Conservation (phyloP, 1,140 invertebrate species). For the Belonocnema kinseyi region DNA sequence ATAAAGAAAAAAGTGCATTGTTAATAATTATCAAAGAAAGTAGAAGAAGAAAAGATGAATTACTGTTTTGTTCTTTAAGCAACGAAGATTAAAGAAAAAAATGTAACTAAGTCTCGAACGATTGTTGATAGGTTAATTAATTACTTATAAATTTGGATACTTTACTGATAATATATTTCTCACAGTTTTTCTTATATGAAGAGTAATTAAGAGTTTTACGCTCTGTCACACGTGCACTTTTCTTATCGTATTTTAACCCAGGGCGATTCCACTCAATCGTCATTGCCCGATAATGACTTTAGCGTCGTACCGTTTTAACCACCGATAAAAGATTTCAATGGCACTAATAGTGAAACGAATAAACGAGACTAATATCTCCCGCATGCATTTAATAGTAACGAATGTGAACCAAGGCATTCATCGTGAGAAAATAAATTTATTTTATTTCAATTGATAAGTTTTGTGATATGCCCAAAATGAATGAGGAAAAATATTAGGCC, state of each 20-base stretch:
- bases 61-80: no score
- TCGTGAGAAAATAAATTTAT: conserved; percentile 17
- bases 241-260: conserved; percentile 18
- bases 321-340: neutral
- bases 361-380: conserved; percentile 23
- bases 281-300: conserved; percentile 21
- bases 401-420: neutral
- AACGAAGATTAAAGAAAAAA: no score
- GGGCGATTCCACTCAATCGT: conserved; percentile 22
- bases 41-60: no score
- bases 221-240: conserved; percentile 5
- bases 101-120: no score
- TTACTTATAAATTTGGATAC: no score
- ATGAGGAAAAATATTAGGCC: no score
- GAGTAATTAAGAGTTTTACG: neutral
- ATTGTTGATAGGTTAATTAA: no score
- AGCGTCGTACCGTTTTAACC: conserved; percentile 4
- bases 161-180: neutral
- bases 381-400: neutral
- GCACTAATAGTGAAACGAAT: conserved; percentile 15
- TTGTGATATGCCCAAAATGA: neutral
- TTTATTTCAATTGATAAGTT: neutral
- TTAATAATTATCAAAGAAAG: no score
- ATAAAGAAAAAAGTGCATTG: no score
- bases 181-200: neutral